Percentiles rank a stretch among this genome's conserved stretches.
Conservation (phyloP, 2,888 invertebrate genomes). For the Oxycera nigricornis region DNA sequence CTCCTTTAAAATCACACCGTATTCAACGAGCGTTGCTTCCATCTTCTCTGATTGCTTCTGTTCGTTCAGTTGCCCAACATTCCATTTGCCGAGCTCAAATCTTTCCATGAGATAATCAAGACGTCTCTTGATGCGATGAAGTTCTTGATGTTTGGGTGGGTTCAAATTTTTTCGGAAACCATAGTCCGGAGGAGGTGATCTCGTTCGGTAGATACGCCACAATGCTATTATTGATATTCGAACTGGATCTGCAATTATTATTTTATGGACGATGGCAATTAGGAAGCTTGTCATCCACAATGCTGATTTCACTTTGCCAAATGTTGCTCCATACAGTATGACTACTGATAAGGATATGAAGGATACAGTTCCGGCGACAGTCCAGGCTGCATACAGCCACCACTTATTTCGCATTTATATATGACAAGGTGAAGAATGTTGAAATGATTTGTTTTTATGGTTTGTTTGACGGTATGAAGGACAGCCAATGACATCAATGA, state of each 20-base stretch:
- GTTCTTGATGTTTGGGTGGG: not conserved
- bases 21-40: conserved; percentile 52
- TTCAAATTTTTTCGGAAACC: not conserved
- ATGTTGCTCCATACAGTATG: conserved; percentile 33
- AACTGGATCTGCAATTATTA: conserved; percentile 29
- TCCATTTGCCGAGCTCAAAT: conserved; percentile 27
- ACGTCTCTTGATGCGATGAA: conserved; percentile 16
- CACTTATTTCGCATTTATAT: conserved; percentile 6
- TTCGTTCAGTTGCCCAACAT: not conserved
- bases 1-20: conserved; percentile 52
- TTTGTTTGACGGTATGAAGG: too few species aligned
- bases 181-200: conserved; percentile 20
- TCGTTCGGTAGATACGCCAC: not conserved
- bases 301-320: conserved; percentile 26
- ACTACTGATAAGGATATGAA: not conserved
- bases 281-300: conserved; percentile 39
- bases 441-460: too few species aligned
- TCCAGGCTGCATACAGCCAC: not conserved
- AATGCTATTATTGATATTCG: conserved; percentile 12
- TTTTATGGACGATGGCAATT: conserved; percentile 25
- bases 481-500: too few species aligned
- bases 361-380: not conserved
- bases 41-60: conserved; percentile 47
- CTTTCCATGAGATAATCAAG: conserved; percentile 40
- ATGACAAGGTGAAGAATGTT: too few species aligned